phyloP scores from a whole-genome alignment of 2,113 vertebrate species.

The Cyrtonyx montezumae region DNA sequence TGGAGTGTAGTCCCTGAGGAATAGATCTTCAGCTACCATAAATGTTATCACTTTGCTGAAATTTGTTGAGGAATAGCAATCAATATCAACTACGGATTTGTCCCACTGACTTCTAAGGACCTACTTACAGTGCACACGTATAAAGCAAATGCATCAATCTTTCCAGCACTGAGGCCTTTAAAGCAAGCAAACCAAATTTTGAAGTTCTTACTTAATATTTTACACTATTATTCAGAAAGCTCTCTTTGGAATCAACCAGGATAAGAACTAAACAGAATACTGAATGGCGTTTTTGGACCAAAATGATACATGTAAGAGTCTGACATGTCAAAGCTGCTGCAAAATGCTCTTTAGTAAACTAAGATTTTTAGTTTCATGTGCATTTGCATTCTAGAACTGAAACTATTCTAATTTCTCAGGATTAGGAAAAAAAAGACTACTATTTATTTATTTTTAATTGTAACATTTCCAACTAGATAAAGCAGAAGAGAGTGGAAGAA shows the following conservation, averaged over 20 bases:
- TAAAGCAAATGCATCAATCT: conserved; percentile 18
- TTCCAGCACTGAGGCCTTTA: not conserved
- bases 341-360: conserved; percentile 1
- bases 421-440: not conserved
- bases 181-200: conserved; percentile 1
- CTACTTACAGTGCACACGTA: not conserved
- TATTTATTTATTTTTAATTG: not conserved
- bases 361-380: not conserved
- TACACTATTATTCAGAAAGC: not conserved
- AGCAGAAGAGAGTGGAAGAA: not conserved
- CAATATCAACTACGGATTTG: not conserved
- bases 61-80: not conserved
- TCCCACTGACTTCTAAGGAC: conserved; percentile 24
- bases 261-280: not conserved
- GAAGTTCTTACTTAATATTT: conserved; percentile 26
- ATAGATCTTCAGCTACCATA: not conserved
- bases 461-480: not conserved
- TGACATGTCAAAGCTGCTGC: not conserved
- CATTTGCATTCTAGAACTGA: not conserved
- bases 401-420: not conserved
- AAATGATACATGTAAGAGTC: not conserved
- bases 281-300: not conserved
- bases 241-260: not conserved
- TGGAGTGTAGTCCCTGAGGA: not conserved
- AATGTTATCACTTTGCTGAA: conserved; percentile 21